phyloP scores from a whole-genome alignment of 2,888 invertebrate genomes.

The Machimus rusticus region DNA sequence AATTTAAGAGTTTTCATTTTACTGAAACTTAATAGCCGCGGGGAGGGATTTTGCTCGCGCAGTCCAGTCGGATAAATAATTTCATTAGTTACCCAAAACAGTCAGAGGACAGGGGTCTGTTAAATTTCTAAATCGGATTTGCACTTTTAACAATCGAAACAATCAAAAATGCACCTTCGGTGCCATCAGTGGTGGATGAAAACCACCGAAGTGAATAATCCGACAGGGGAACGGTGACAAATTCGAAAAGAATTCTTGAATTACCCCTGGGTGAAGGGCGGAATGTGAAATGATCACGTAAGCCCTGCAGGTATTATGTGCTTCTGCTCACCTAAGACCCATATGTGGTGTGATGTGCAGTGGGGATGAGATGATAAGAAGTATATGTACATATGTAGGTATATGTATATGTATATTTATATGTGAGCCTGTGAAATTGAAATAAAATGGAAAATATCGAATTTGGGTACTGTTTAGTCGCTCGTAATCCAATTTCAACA shows the following conservation, averaged over 20 bases:
- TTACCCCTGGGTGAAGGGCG: constrained; percentile 35
- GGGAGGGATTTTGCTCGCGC: not conserved
- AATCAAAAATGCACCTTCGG: constrained; percentile 45
- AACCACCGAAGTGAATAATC: constrained; percentile 40
- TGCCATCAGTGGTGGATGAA: constrained; percentile 39
- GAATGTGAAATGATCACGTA: not conserved
- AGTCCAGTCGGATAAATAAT: not conserved
- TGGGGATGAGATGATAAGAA: not conserved
- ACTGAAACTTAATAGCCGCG: not conserved
- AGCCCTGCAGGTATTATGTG: not conserved
- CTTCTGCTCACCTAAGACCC: not conserved
- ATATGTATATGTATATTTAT: too few species aligned
- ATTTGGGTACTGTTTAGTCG: too few species aligned
- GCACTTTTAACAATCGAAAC: constrained; percentile 39
- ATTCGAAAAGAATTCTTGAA: constrained; percentile 38
- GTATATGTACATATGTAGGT: too few species aligned
- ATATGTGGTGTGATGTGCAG: not conserved
- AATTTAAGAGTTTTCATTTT: not conserved
- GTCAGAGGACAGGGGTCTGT: not conserved
- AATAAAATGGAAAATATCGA: too few species aligned
- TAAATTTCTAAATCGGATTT: constrained; percentile 42
- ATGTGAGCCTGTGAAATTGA: too few species aligned
- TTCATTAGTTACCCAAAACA: not conserved
- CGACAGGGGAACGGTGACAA: constrained; percentile 29
- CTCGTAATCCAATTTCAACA: too few species aligned